Evolutionary conservation across 2,888 invertebrate genomes (phyloP).

Genomic region (Athrips mouffetella): DNA sequence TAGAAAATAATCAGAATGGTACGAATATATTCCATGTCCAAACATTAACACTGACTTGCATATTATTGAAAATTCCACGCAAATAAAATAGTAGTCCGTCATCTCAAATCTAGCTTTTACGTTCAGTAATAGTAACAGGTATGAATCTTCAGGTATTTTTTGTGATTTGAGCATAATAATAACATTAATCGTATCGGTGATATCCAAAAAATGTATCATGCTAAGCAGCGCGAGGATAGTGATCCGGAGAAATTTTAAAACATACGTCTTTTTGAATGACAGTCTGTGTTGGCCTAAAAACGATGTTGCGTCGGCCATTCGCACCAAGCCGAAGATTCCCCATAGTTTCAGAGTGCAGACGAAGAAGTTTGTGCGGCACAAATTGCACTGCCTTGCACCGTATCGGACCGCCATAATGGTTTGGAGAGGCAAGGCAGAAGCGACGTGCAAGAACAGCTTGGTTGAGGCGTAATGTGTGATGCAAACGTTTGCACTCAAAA

Average conservation of each 20-base stretch:
- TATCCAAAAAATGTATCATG: conserved; percentile 29
- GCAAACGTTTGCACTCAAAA: conserved; percentile 26
- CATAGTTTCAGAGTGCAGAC: conserved; percentile 27
- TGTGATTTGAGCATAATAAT: conserved; percentile 20
- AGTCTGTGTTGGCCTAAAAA: conserved; percentile 26
- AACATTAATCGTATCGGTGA: conserved; percentile 27
- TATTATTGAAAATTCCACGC: conserved; percentile 29
- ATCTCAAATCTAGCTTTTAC: neutral
- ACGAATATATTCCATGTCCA: conserved; percentile 28
- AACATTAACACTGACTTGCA: conserved; percentile 35
- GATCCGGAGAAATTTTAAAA: conserved; percentile 33
- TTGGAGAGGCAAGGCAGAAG: conserved; percentile 34
- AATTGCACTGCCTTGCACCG: conserved; percentile 25
- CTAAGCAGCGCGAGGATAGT: conserved; percentile 28
- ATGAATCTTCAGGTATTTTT: conserved; percentile 13
- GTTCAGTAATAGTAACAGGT: conserved; percentile 13
- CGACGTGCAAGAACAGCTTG: conserved; percentile 33
- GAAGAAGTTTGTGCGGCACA: conserved; percentile 32
- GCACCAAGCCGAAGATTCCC: conserved; percentile 24
- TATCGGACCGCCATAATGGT: conserved; percentile 32
- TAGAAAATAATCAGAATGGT: neutral
- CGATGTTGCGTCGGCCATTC: conserved; percentile 31
- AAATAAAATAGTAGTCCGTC: conserved; percentile 12
- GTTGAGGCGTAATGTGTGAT: conserved; percentile 30
- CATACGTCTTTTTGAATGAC: conserved; percentile 17